A percentile compares a stretch with the other conserved stretches of the same genome.
Evolutionary conservation across 2,113 vertebrate genomes (phyloP).

Genomic region (Ivindomyrus marchei): DNA sequence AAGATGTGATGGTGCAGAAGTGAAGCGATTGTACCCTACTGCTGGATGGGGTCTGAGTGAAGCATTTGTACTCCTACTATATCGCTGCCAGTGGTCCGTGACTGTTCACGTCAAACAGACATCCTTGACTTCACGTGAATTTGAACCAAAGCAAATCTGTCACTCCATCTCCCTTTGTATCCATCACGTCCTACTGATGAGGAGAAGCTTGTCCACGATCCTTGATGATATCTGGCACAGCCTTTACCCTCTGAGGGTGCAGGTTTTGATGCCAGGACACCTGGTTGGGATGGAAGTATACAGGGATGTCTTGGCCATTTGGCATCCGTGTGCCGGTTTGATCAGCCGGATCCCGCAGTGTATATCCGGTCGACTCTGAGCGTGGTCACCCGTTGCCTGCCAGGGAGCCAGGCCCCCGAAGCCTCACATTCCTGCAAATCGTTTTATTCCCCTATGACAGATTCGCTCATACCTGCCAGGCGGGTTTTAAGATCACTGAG

Average conservation of each 20-base stretch:
- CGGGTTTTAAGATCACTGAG: slow-evolving; percentile 71
- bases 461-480: slow-evolving; percentile 69
- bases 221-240: background rate
- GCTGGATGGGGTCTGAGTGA: background rate
- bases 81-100: background rate
- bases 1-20: background rate
- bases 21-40: background rate
- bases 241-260: background rate
- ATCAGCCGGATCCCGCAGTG: background rate
- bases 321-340: background rate
- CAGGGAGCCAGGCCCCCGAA: background rate
- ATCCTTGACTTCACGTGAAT: background rate
- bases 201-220: background rate
- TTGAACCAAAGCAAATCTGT: background rate
- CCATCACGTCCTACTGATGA: background rate
- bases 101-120: background rate
- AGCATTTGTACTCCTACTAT: background rate
- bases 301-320: background rate
- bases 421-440: slow-evolving; percentile 24
- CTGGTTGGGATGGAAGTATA: background rate
- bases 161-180: background rate
- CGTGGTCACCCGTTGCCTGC: background rate
- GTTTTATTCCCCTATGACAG: slow-evolving; percentile 43
- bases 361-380: background rate
- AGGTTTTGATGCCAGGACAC: background rate